Conservation (phyloP, 2,797 vertebrate genomes). For the Kryptolebias ocellatus region DNA sequence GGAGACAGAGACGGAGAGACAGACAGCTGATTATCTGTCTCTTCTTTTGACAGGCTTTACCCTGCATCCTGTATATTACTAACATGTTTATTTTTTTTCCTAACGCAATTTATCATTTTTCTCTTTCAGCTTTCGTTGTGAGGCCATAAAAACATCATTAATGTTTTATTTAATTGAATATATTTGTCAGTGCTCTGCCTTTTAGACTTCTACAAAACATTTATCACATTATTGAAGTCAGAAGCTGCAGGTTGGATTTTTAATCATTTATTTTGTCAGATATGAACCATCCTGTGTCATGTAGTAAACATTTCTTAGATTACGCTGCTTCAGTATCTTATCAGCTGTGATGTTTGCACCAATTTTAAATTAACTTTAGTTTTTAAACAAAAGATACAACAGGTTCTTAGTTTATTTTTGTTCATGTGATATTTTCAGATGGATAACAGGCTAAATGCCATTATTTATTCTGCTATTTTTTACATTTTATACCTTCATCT, state of each 20-base stretch:
- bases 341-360: too few species aligned
- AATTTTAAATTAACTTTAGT: too few species aligned
- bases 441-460: too few species aligned
- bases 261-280: too few species aligned
- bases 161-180: conserved; percentile 20
- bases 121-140: conserved; percentile 61
- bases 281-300: too few species aligned
- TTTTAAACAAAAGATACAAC: too few species aligned
- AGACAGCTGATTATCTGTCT: conserved; percentile 45
- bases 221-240: neutral
- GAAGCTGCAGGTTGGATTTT: neutral
- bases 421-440: too few species aligned
- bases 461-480: too few species aligned
- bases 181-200: conserved; percentile 3
- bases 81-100: conserved; percentile 44
- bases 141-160: conserved; percentile 26
- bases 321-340: too few species aligned
- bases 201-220: neutral
- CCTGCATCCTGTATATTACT: conserved; percentile 42
- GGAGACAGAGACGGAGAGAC: conserved; percentile 40
- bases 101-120: conserved; percentile 51
- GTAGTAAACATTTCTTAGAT: too few species aligned
- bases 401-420: too few species aligned
- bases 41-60: conserved; percentile 49
- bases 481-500: too few species aligned